A percentile compares a stretch with the other conserved stretches of the same genome.
Conservation (phyloP, 2,113 vertebrate species). For the Brachyhypopomus occidentalis region DNA sequence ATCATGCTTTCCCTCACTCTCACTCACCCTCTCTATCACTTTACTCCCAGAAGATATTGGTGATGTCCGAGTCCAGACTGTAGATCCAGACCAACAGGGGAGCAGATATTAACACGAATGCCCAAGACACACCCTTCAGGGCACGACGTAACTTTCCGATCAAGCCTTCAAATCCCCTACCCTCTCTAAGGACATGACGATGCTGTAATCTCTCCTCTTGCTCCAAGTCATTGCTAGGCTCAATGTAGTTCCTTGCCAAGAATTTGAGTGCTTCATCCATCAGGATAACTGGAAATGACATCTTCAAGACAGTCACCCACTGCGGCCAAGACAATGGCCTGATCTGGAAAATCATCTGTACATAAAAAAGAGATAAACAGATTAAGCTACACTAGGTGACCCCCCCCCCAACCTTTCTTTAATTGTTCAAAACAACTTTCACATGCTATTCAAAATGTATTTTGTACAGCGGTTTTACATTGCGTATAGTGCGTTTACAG, state of each 20-base stretch:
- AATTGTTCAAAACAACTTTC: too few species aligned
- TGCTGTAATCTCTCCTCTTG: slow-evolving; percentile 61
- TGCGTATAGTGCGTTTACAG: too few species aligned
- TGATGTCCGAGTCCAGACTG: slow-evolving; percentile 81
- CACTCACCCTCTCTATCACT: neutral
- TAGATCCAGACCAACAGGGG: slow-evolving; percentile 78
- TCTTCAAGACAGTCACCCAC: slow-evolving; percentile 81
- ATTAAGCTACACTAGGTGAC: neutral
- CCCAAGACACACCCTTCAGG: slow-evolving; percentile 73
- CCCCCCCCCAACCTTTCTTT: too few species aligned
- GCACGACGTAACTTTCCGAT: slow-evolving; percentile 37
- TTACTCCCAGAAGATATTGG: slow-evolving; percentile 79
- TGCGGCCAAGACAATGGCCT: slow-evolving; percentile 75
- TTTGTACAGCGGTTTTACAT: too few species aligned
- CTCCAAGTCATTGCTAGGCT: slow-evolving; percentile 70
- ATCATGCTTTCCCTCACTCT: neutral
- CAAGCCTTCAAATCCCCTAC: neutral
- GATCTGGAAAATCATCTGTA: slow-evolving; percentile 78
- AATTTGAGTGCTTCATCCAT: slow-evolving; percentile 80
- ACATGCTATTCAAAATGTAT: too few species aligned
- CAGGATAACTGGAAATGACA: slow-evolving; percentile 79
- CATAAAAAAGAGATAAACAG: neutral
- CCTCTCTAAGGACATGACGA: slow-evolving; percentile 3
- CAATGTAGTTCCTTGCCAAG: slow-evolving; percentile 75
- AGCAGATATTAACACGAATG: slow-evolving; percentile 70